Percentiles rank a stretch among this genome's conserved stretches.
phyloP scores from a whole-genome alignment of 2,113 vertebrate species.

The Ovibos moschatus region DNA sequence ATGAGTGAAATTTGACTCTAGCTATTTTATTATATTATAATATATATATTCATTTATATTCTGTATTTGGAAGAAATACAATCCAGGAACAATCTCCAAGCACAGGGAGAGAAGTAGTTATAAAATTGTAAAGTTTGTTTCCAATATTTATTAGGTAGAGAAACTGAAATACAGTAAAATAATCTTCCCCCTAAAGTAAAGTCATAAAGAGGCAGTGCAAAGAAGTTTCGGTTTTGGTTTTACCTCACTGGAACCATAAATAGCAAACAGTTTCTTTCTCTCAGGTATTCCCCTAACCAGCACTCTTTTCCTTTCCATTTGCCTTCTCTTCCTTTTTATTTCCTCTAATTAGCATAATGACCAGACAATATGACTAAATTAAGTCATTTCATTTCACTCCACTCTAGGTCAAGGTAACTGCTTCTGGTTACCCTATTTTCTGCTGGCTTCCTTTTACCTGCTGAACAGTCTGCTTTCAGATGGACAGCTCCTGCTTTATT shows the following conservation, averaged over 20 bases:
- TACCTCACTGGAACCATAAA: not conserved
- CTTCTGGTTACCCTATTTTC: not conserved
- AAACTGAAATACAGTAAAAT: conserved; percentile 22
- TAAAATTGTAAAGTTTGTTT: conserved; percentile 17
- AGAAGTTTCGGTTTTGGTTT: conserved; percentile 13
- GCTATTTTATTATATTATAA: conserved; percentile 29
- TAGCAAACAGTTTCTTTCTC: not conserved
- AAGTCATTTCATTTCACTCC: conserved; percentile 14
- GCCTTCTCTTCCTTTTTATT: conserved; percentile 14
- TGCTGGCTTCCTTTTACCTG: not conserved
- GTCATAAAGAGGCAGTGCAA: not conserved
- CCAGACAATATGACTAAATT: conserved; percentile 24
- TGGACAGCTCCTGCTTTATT: not conserved
- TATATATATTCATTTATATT: not conserved
- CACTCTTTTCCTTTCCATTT: not conserved
- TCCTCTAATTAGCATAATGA: conserved; percentile 12
- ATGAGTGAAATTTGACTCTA: conserved; percentile 14
- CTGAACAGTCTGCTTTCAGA: not conserved
- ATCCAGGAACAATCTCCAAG: not conserved
- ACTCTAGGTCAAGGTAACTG: conserved; percentile 7
- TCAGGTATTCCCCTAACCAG: not conserved
- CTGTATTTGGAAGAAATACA: conserved; percentile 27
- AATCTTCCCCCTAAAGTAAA: not conserved
- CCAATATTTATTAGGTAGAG: conserved; percentile 33
- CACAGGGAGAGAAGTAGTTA: not conserved